Evolutionary conservation across 2,113 vertebrate genomes (phyloP), one percentile per base, ranked within the genome.

Genomic region (Chaetura pelagica): DNA sequence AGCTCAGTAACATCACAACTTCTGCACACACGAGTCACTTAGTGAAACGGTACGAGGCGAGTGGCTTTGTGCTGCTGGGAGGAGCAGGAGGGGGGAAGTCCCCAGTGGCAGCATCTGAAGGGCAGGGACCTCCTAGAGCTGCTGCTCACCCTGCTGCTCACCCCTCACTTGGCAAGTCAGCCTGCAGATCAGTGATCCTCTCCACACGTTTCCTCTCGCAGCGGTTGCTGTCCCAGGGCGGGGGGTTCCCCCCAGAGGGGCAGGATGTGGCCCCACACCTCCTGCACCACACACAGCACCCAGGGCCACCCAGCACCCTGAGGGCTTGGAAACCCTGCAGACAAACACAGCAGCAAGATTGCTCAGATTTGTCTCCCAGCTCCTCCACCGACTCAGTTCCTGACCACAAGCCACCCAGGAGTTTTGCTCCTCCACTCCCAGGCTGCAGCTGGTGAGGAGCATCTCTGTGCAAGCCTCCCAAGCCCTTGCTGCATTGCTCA

Each of bases 41-140:
- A 29, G 62, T 46, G 54, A 49, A 12, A 49, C 5, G 49, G 24
- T 8, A 46, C 15, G 44, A 62, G 69, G 24, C 0, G 15, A 62
- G 42, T 1, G 0, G 13, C 44, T n/a, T 52, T 34, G 1, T 1
- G 0, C 22, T 1, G 0, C 10, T 0, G 0, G 35, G 34, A 22
- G 66, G 34, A 1, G 10, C 44, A 54, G 73, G 22, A 15, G 49
- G 8, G 48, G 49, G 8, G 3, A 1, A 18, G 26, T 7, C 18
- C 42, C 52, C 24, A 0, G 0, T 3, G 8, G 21, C 51, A 52
- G 67, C n/a, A 4, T 0, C 3, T 7, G 12, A 3, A 15, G 46
- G 26, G 22, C 34, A 68, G 48, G 64, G 17, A 30, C 57, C 9
- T 35, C 5, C 21, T 0, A 20, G 19, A 15, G 4, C 27, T 18